Percentiles rank a stretch among this genome's conserved stretches.
phyloP scores from a whole-genome alignment of 2,797 vertebrate species.

The Acipenser transmontanus region DNA sequence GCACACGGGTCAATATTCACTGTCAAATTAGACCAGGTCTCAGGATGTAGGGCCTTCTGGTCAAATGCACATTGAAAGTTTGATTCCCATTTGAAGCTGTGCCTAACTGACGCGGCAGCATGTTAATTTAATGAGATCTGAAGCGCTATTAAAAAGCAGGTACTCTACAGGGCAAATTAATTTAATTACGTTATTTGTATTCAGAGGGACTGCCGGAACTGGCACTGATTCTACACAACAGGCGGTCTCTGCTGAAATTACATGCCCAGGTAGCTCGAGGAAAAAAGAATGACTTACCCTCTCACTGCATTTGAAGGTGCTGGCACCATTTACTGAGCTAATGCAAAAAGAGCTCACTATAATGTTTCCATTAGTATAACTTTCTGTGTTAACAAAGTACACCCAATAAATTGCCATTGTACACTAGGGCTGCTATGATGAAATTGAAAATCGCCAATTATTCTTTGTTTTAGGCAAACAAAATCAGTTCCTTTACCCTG shows the following conservation, averaged over 20 bases:
- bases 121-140: constrained; percentile 1
- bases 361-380: no score
- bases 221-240: constrained; percentile 1
- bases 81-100: background rate
- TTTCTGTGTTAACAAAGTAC: no score
- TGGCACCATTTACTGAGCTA: no score
- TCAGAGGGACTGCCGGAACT: background rate
- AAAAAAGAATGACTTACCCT: no score
- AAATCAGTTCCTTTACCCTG: no score
- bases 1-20: background rate
- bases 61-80: background rate
- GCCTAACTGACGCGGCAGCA: background rate
- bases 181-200: constrained; percentile 7
- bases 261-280: background rate
- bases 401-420: no score
- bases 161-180: background rate
- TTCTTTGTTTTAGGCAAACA: no score
- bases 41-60: background rate
- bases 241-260: background rate
- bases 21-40: background rate
- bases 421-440: no score
- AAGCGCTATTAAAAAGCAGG: background rate
- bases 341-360: no score
- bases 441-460: no score
- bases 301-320: no score